phyloP scores from a whole-genome alignment of 2,113 vertebrate species.

The Microcebus griseorufus region DNA sequence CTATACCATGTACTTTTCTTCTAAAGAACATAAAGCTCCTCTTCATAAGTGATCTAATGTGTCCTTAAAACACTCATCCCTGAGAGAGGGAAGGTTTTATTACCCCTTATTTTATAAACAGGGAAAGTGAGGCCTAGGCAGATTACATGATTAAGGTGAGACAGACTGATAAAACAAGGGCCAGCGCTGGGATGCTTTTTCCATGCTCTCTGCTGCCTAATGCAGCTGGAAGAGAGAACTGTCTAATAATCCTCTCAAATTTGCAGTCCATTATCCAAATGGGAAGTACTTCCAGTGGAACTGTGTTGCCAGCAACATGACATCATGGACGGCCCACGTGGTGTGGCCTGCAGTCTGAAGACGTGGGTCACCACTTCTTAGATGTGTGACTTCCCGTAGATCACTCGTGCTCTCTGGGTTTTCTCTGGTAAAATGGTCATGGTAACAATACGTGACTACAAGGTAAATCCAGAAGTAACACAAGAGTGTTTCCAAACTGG shows the following conservation, averaged over 20 bases:
- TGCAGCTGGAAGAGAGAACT: neutral
- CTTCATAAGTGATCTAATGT: conserved; percentile 60
- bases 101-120: conserved; percentile 60
- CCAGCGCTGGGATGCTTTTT: neutral
- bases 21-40: conserved; percentile 61
- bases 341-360: neutral
- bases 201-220: neutral
- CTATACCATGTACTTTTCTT: conserved; percentile 55
- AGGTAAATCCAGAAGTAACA: neutral
- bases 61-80: conserved; percentile 57
- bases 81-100: conserved; percentile 65
- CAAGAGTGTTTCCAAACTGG: neutral
- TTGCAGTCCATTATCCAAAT: conserved; percentile 36
- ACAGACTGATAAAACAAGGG: neutral
- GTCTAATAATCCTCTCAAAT: conserved; percentile 17
- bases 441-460: neutral
- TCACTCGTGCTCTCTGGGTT: neutral
- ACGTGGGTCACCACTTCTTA: neutral
- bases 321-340: neutral
- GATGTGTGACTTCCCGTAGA: neutral
- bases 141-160: neutral
- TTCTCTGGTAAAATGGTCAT: neutral
- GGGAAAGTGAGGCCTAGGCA: conserved; percentile 11
- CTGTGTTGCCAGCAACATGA: too few species aligned
- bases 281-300: neutral